Base-by-base conservation (phyloP, 2,113 vertebrate species). In the Aleadryas rufinucha region DNA sequence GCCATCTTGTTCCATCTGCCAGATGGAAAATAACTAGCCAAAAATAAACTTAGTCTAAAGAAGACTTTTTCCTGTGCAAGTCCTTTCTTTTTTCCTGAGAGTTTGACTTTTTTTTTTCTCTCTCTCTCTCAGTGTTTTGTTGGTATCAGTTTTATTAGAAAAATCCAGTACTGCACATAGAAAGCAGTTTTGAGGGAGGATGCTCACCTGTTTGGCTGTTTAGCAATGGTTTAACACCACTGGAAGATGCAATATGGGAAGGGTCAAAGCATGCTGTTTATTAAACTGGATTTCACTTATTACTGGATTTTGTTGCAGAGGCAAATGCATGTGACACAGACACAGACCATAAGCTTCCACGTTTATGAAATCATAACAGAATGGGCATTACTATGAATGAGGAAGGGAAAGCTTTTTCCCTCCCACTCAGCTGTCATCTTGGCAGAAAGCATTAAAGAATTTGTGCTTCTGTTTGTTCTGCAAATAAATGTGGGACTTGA, bases 111-210 rank as follows among this genome's bases (percentile, higher is more conserved):
- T 68, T 75, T 21, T 28, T 13, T 33, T 22, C 1, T 33, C 21
- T 22, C 13, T 1, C 7, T 30, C 5, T 23, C 26, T 11, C 31
- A 28, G 22, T 42, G 2, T 78, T 84, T 81, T 0, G 0, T 17
- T 87, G 35, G 2, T 63, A 28, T 57, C 6, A 19, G 7, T 76
- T 77, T 76, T 70, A 9, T 33, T 50, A 42, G 16, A 18, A 83
- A 56, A 85, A 70, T 66, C 13, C 26, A 45, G 6, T 66, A 21
- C 23, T 81, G 64, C 12, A 9, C 10, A 8, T 10, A n/a, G 31
- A 49, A 75, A 45, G 47, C 3, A 59, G 15, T 81, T 87, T 42
- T 89, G 64, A 66, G 71, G 26, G 31, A 64, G 54, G 77, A 3
- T 37, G 41, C 24, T 90, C 8, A 61, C 23, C 11, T 77, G 12